A percentile compares a stretch with the other conserved stretches of the same genome.
These are phyloP conservation scores for Melikaiella ostensackeni DNA, from an alignment of 2,888 invertebrate species.

Conservation along the genomic window DNA sequence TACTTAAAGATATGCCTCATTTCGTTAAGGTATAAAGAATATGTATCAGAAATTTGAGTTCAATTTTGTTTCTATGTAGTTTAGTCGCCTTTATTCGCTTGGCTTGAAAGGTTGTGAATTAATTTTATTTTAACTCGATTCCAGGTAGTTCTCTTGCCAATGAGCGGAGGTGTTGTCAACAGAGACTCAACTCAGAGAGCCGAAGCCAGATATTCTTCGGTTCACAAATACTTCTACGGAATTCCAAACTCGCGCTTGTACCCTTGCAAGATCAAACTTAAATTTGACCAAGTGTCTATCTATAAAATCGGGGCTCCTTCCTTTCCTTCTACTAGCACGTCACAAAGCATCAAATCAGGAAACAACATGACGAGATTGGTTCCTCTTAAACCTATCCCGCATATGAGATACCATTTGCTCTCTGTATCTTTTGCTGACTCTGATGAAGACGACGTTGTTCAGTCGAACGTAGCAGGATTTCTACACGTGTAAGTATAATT, in stretches of 20 bases:
- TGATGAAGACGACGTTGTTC: conserved; percentile 90
- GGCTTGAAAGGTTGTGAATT: neutral
- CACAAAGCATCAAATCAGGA: conserved; percentile 95
- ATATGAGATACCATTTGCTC: conserved; percentile 92
- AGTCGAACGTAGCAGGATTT: conserved; percentile 93
- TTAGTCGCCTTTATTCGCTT: neutral
- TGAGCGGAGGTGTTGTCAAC: conserved; percentile 98
- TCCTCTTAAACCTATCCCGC: conserved; percentile 85
- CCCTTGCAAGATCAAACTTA: conserved; percentile 96
- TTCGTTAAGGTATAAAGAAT: conserved; percentile 88
- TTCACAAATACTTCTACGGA: conserved; percentile 98
- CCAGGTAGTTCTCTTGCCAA: conserved; percentile 87
- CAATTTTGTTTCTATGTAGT: neutral
- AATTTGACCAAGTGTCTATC: conserved; percentile 92
- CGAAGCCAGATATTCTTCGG: conserved; percentile 88
- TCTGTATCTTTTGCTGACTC: conserved; percentile 92
- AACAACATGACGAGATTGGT: conserved; percentile 95
- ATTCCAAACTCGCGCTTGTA: conserved; percentile 86
- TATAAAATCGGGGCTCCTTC: conserved; percentile 96
- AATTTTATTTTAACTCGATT: neutral
- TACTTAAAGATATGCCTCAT: conserved; percentile 94
- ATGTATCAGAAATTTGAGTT: neutral
- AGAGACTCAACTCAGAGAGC: conserved; percentile 85
- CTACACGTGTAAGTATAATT: conserved; percentile 89
- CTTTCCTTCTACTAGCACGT: conserved; percentile 96